Evolutionary conservation across 2,797 vertebrate genomes (phyloP), one percentile per base, ranked within the genome.

Genomic region (Tarsius wallacei): DNA sequence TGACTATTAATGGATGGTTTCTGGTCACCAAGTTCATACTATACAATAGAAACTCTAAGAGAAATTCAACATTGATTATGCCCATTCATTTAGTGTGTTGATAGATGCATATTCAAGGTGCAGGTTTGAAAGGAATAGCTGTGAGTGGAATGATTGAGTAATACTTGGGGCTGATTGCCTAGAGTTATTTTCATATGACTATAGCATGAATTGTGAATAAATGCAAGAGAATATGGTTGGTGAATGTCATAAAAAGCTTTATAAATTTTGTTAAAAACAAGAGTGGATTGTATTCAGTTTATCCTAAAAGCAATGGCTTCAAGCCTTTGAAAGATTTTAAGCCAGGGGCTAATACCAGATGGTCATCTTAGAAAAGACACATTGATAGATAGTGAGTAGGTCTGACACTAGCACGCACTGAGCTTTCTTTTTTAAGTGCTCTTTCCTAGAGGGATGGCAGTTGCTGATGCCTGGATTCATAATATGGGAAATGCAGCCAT

Each of bases 261-360:
- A 22, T 24, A 66, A 63, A 21, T 15, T 61, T 55, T 1, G 7
- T 36, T 59, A 70, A 15, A 84, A 74, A 85, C 78, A 59, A 76
- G 21, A 5, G 14, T 63, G 51, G 11, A 21, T 55, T 80, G 36
- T 71, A 31, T 51, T 90, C 15, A 1, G 7, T 61, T 59, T 66
- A 57, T 86, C 24, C 31, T 31, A 4, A 66, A 5, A 71, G 59
- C 36, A 59, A 3, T 15, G 22, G 12, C 16, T 31, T 61, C 47
- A 68, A 73, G 33, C 7, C 42, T 97, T 93, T 82, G 68, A 82
- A 94, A 14, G 51, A 21, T 33, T 90, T 95, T 92, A 77, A 93
- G 73, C 28, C 83, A 88, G 64, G 36, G 17, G 16, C 70, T 81
- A 47, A 28, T 4, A 24, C 19, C 15, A n/a, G 42, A 55, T 42